Percentiles rank a stretch among this genome's conserved stretches.
These are phyloP conservation scores for Drosophila robusta DNA, from an alignment of 2,888 invertebrate species.

Conservation along the genomic window DNA sequence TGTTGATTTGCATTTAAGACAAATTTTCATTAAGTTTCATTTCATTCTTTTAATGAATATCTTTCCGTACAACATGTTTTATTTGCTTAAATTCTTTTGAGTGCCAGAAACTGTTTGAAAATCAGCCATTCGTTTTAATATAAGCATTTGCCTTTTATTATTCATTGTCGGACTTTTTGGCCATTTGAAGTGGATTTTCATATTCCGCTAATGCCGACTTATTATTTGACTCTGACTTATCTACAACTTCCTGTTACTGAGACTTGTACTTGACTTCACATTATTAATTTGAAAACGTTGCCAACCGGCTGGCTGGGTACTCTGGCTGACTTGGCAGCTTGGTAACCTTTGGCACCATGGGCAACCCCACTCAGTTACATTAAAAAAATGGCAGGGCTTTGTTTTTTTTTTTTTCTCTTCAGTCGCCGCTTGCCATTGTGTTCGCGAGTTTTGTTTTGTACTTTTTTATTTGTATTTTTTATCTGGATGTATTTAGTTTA, in stretches of 20 bases:
- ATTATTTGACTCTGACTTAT: constrained; percentile 16
- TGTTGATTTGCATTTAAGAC: too few species aligned
- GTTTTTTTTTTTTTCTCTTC: constrained; percentile 16
- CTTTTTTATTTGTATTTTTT: constrained; percentile 27
- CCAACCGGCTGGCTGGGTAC: constrained; percentile 42
- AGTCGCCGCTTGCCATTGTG: constrained; percentile 43
- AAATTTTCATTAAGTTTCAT: not conserved
- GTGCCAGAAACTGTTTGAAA: too few species aligned
- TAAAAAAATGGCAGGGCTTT: constrained; percentile 46
- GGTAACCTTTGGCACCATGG: constrained; percentile 36
- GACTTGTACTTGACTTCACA: constrained; percentile 58
- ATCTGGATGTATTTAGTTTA: constrained; percentile 73
- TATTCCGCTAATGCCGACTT: constrained; percentile 28
- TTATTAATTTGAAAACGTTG: constrained; percentile 54
- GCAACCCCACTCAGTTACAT: constrained; percentile 36
- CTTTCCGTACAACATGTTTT: too few species aligned
- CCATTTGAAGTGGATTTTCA: constrained; percentile 21
- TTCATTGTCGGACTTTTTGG: too few species aligned
- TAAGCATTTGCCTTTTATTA: too few species aligned
- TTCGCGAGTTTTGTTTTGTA: constrained; percentile 10
- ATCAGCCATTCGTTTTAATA: too few species aligned
- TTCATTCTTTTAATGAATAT: too few species aligned
- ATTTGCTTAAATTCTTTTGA: too few species aligned
- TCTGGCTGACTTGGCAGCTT: constrained; percentile 29
- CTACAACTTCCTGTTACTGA: constrained; percentile 9